Evolutionary conservation across 1,140 invertebrate genomes (phyloP).

Genomic region (Dendroctonus ponderosae): DNA sequence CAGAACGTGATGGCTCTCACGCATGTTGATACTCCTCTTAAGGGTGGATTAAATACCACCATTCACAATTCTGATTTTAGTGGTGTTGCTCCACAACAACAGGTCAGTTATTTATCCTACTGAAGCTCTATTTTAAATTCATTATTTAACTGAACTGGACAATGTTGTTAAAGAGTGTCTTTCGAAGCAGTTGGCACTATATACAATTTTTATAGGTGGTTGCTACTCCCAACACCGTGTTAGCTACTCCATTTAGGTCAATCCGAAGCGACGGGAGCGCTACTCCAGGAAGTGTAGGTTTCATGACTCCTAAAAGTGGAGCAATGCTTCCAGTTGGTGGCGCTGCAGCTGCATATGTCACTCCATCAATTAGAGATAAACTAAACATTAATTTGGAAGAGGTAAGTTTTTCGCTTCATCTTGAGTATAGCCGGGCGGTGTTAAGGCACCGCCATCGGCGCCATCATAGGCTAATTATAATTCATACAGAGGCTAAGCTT

Average conservation of each 20-base stretch:
- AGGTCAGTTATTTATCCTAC: constrained; percentile 38
- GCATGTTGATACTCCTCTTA: constrained; percentile 96
- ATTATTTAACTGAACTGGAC: not conserved
- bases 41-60: constrained; percentile 93
- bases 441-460: too few relatives aligned
- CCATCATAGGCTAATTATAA: too few relatives aligned
- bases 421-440: too few relatives aligned
- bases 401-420: constrained; percentile 20
- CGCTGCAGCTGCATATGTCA: constrained; percentile 25
- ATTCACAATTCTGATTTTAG: constrained; percentile 86
- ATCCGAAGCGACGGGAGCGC: constrained; percentile 49
- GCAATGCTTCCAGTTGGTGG: constrained; percentile 48
- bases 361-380: constrained; percentile 84
- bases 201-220: constrained; percentile 49
- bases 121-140: not conserved
- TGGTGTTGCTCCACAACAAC: constrained; percentile 73
- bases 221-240: constrained; percentile 92
- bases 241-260: constrained; percentile 87
- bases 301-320: constrained; percentile 53
- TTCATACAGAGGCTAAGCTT: too few relatives aligned
- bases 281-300: constrained; percentile 55
- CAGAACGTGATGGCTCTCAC: constrained; percentile 98
- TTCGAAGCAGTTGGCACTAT: not conserved
- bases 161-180: too few relatives aligned
- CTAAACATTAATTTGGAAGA: constrained; percentile 93